Evolutionary conservation across 1,140 invertebrate species (phyloP), one percentile per base, ranked within the genome.

Genomic region (Notospermus geniculatus): DNA sequence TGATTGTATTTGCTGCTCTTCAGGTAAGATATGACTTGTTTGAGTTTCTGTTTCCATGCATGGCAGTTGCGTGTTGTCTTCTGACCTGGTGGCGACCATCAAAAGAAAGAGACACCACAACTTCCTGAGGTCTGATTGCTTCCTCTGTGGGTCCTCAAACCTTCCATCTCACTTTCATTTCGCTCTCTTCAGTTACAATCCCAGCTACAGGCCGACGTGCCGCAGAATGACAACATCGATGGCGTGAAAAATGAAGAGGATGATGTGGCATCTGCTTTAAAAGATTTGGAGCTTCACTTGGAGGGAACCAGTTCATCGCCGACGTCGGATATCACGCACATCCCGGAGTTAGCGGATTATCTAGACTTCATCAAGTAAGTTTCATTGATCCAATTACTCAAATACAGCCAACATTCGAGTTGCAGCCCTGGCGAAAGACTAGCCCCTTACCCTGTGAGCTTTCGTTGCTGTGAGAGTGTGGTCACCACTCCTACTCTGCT

Each of bases 1-100:
- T 97, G 87, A 87, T 98, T 27, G 90, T 99, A 85, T 99, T 99
- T 84, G 95, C 93, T 52, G 96, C 95, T 0, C 81, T 99, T 61
- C 95, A 98, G 87, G 79, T 82, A 36, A 36, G 32, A 36, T 36
- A 36, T 36, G 15, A n/a, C n/a, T 36, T 4, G 5, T 36, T 36
- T 4, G 4, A 36, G 15, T 36, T 36, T 36, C 5, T n/a, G n/a
- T n/a, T n/a, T n/a, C n/a, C n/a, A n/a, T n/a, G n/a, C n/a, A n/a
- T n/a, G n/a, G n/a, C n/a, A n/a, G n/a, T n/a, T n/a, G n/a, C n/a
- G n/a, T n/a, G n/a, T n/a, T n/a, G n/a, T n/a, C n/a, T n/a, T n/a
- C n/a, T n/a, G n/a, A n/a, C n/a, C n/a, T n/a, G n/a, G n/a, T n/a
- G n/a, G n/a, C n/a, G n/a, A n/a, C n/a, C 32, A 7, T 36, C 32